These are phyloP conservation scores for Aphaenogaster ashmeadi DNA, from an alignment of 1,140 invertebrate species.

Conservation along the genomic window DNA sequence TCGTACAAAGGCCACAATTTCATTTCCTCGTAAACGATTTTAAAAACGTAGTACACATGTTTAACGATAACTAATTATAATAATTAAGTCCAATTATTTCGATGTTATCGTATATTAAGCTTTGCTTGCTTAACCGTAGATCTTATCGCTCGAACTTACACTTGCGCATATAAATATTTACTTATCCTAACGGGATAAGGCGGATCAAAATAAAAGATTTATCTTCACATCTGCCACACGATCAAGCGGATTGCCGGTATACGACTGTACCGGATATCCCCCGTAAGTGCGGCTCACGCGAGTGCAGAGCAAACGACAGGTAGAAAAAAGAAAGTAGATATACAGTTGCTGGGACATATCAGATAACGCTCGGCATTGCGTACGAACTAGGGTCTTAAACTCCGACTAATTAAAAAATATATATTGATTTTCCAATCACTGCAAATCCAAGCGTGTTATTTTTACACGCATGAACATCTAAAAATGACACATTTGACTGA, in stretches of 20 bases:
- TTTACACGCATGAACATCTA: too few relatives aligned
- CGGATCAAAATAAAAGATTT: conserved; percentile 61
- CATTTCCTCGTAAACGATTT: background rate
- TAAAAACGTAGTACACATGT: background rate
- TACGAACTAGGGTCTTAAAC: conserved; percentile 54
- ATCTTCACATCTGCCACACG: conserved; percentile 55
- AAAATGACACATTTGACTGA: too few relatives aligned
- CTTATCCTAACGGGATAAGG: conserved; percentile 53
- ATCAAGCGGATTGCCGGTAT: conserved; percentile 15
- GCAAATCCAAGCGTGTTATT: too few relatives aligned
- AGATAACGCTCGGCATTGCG: conserved; percentile 66
- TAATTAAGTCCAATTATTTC: conserved; percentile 38
- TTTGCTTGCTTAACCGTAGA: conserved; percentile 26
- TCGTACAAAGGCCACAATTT: background rate
- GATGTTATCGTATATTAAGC: background rate
- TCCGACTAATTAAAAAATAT: conserved; percentile 77
- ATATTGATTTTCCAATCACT: conserved; percentile 52
- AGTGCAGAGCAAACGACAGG: conserved; percentile 38
- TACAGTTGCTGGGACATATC: background rate
- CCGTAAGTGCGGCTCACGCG: background rate
- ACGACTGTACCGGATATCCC: conserved; percentile 24
- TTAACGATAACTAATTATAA: conserved; percentile 32
- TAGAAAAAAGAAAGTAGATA: conserved; percentile 63
- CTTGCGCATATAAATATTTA: conserved; percentile 53
- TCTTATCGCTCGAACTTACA: conserved; percentile 22